Evolutionary conservation across 2,797 vertebrate species (phyloP).

Genomic region (Chiroxiphia lanceolata): DNA sequence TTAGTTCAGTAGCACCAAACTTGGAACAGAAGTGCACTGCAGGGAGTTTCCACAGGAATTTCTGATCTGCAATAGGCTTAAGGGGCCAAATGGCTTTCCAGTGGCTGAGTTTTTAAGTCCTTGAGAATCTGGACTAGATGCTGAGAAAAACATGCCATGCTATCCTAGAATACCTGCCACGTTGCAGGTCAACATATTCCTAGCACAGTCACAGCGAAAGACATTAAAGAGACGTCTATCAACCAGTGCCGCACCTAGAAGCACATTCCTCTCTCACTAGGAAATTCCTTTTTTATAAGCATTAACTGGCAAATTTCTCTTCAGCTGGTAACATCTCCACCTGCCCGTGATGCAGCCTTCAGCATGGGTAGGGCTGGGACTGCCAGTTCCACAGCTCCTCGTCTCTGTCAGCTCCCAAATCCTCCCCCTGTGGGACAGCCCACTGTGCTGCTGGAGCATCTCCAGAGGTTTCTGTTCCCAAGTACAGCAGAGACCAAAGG

Average conservation of each 20-base stretch:
- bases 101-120: not conserved
- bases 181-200: not conserved
- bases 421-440: accelerated
- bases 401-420: not conserved
- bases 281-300: not conserved
- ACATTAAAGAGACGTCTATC: not conserved
- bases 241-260: not conserved
- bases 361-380: accelerated
- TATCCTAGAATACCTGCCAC: not conserved
- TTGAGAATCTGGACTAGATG: not conserved
- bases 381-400: not conserved
- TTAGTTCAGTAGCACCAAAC: not conserved
- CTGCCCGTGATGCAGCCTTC: not conserved
- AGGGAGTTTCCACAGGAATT: not conserved
- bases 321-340: not conserved
- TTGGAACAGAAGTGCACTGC: not conserved
- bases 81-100: not conserved
- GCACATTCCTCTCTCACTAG: not conserved
- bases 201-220: not conserved
- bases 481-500: not conserved
- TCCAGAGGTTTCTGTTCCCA: not conserved
- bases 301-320: not conserved
- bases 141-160: not conserved
- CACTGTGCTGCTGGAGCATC: accelerated
- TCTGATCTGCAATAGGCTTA: not conserved